Percentiles rank a stretch among this genome's conserved stretches.
phyloP scores from a whole-genome alignment of 2,797 vertebrate genomes.

The Chaetophractus vellerosus region DNA sequence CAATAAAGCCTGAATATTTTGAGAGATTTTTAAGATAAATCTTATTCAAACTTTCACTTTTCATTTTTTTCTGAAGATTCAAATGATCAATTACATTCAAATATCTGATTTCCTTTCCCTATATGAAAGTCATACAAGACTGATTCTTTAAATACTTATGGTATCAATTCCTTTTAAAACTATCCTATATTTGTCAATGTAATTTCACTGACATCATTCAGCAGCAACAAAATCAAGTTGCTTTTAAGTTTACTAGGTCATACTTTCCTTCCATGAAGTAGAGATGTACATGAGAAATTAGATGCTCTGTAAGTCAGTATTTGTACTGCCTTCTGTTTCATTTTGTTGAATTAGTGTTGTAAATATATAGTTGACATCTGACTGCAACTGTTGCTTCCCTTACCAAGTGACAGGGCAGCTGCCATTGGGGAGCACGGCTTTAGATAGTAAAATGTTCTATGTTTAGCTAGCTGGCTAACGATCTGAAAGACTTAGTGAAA shows the following conservation, averaged over 20 bases:
- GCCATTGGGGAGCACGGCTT: neutral
- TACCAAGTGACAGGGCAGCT: neutral
- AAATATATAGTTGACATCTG: neutral
- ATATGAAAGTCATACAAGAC: neutral
- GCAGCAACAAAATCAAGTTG: conserved; percentile 38
- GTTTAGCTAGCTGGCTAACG: conserved; percentile 33
- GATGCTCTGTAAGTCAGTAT: neutral
- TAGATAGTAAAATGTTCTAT: neutral
- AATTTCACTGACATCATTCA: conserved; percentile 7
- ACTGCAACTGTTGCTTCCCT: conserved; percentile 25
- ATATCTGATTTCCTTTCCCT: neutral
- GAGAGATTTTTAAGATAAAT: neutral
- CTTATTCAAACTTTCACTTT: conserved; percentile 38
- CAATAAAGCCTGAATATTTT: conserved; percentile 12
- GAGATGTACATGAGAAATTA: neutral
- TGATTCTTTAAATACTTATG: conserved; percentile 3
- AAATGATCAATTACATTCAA: conserved; percentile 1
- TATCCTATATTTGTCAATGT: neutral
- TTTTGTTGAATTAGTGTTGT: conserved; percentile 25
- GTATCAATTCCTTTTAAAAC: neutral
- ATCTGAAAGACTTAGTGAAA: conserved; percentile 44
- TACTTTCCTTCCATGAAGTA: neutral
- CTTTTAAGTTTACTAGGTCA: conserved; percentile 51
- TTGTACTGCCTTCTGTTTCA: neutral
- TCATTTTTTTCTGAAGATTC: conserved; percentile 25